phyloP scores from a whole-genome alignment of 2,888 invertebrate species.

The Andrena camellia region DNA sequence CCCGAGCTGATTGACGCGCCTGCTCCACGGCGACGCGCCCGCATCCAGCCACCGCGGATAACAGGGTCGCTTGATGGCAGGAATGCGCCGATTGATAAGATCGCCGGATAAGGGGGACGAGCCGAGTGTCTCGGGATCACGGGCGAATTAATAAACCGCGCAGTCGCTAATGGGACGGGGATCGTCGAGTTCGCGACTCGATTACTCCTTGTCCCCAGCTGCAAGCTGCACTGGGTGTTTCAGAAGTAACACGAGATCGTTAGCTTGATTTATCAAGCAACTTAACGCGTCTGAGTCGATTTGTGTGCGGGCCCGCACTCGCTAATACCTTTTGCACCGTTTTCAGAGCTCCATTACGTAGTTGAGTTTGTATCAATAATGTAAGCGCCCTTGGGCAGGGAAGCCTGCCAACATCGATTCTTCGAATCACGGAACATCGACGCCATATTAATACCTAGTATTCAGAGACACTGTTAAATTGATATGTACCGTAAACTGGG shows the following conservation, averaged over 20 bases:
- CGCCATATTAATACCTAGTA: too few species aligned
- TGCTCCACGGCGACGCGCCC: neutral
- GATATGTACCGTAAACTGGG: too few species aligned
- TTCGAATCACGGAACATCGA: too few species aligned
- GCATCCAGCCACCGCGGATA: neutral
- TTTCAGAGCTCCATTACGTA: too few species aligned
- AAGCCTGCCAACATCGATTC: too few species aligned
- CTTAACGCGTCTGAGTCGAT: neutral
- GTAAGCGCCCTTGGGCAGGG: too few species aligned
- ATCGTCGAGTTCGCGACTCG: neutral
- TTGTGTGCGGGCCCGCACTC: too few species aligned
- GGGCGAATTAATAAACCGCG: constrained; percentile 30
- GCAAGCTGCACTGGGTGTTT: neutral
- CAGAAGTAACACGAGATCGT: neutral
- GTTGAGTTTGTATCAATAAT: too few species aligned
- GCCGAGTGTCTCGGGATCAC: neutral
- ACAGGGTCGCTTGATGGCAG: neutral
- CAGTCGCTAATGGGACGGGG: constrained; percentile 24
- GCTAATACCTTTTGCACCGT: too few species aligned
- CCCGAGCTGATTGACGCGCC: neutral
- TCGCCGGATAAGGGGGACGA: constrained; percentile 8
- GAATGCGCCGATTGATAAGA: constrained; percentile 22
- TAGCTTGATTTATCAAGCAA: neutral
- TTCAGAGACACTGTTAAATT: too few species aligned
- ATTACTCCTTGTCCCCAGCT: neutral